A percentile compares a stretch with the other conserved stretches of the same genome.
These are phyloP conservation scores for Rotaria macrura DNA, from an alignment of 2,888 invertebrate genomes.

Conservation along the genomic window DNA sequence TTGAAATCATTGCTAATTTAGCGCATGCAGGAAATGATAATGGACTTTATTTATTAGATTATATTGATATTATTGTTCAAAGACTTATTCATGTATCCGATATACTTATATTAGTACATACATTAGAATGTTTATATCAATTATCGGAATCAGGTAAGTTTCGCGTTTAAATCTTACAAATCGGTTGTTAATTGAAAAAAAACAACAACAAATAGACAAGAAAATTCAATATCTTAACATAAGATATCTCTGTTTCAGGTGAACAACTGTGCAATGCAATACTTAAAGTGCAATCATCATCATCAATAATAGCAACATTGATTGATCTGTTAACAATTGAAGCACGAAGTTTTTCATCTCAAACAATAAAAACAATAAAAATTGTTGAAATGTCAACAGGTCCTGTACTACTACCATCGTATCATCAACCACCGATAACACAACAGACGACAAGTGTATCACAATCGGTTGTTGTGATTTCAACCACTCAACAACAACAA, in stretches of 20 bases:
- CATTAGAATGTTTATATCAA: conserved; percentile 30
- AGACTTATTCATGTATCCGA: conserved; percentile 27
- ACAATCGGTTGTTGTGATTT: background rate
- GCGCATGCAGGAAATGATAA: conserved; percentile 17
- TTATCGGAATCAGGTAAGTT: conserved; percentile 22
- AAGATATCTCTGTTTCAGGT: too few species aligned
- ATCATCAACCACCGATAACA: background rate
- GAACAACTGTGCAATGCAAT: background rate
- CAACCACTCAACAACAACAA: background rate
- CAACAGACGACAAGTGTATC: background rate
- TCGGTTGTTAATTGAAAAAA: too few species aligned
- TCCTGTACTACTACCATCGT: background rate
- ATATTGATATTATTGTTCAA: conserved; percentile 7
- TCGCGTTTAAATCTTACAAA: too few species aligned
- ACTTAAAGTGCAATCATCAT: background rate
- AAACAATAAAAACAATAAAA: conserved; percentile 9
- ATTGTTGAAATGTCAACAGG: conserved; percentile 11
- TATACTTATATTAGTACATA: conserved; percentile 24
- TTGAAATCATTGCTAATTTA: conserved; percentile 31
- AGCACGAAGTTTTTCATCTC: conserved; percentile 10
- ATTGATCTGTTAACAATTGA: conserved; percentile 17
- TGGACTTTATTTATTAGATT: conserved; percentile 20
- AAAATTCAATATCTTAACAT: too few species aligned
- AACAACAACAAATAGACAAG: too few species aligned
- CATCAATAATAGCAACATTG: background rate